Evolutionary conservation across 2,113 vertebrate species (phyloP), one percentile per base, ranked within the genome.

Genomic region (Tiliqua scincoides): DNA sequence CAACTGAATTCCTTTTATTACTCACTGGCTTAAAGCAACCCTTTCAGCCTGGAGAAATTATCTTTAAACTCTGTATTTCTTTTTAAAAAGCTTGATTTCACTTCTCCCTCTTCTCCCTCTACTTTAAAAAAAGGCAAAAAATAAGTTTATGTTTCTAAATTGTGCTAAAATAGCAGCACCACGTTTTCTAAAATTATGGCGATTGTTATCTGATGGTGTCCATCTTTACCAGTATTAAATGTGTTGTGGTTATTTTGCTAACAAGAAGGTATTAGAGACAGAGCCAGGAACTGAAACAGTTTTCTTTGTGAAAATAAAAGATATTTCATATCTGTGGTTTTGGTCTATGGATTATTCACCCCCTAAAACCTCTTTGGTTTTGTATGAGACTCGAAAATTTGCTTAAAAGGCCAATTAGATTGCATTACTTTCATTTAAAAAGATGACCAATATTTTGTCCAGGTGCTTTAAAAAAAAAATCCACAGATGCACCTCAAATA

Each of bases 1-100:
- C 85, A 35, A 23, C 25, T 78, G 48, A 85, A 71, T 79, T 82
- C 0, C 86, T 79, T 91, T 92, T 91, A 86, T 92, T 91, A 11
- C 77, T 82, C 83, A 75, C 82, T 70, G 5, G 17, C 4, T 79
- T 40, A 23, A 62, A 30, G 70, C 91, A 91, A 89, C 71, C 73
- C 87, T 89, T 70, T 25, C 37, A 37, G 18, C 79, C 68, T 11
- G 85, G 74, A 1, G 85, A 88, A 4, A 5, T 59, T 15, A 62
- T 9, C 35, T 3, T 32, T n/a, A 12, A 37, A 32, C n/a, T 57
- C 54, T 15, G 57, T 79, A 12, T 62, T 76, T 20, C n/a, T 61
- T 63, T 71, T 71, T 20, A 17, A 4, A 30, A 48, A 6, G 6
- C 18, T 32, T 17, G 17, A 17, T 35, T 78, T 5, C 65, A 27